These are phyloP conservation scores for Equus przewalskii DNA, from an alignment of 2,113 vertebrate genomes.

Conservation along the genomic window DNA sequence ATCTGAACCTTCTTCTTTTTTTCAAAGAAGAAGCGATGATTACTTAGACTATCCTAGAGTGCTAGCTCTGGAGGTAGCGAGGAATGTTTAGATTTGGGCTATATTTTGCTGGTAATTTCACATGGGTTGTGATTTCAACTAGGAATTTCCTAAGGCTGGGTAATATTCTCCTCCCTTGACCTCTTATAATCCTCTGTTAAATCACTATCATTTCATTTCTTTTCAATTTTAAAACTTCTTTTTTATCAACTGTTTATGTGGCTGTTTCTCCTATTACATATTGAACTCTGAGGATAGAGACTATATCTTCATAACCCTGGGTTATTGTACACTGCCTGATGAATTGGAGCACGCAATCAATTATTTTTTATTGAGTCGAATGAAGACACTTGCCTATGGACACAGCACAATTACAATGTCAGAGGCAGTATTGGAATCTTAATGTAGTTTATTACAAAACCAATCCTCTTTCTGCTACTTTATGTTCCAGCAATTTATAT, in stretches of 20 bases:
- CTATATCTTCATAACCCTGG: slow-evolving; percentile 3
- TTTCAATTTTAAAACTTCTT: not conserved
- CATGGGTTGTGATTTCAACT: not conserved
- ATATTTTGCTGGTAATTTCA: not conserved
- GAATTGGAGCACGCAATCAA: slow-evolving; percentile 52
- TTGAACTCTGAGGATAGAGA: not conserved
- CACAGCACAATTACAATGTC: slow-evolving; percentile 55
- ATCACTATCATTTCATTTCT: not conserved
- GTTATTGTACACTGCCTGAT: not conserved
- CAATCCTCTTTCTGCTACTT: not conserved
- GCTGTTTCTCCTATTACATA: not conserved
- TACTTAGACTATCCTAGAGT: not conserved
- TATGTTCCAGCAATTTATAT: slow-evolving; percentile 14
- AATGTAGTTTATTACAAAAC: slow-evolving; percentile 55
- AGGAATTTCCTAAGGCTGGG: not conserved
- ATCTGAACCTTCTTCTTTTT: not conserved
- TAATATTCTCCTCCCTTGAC: not conserved
- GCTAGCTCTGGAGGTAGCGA: not conserved
- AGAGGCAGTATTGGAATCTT: slow-evolving; percentile 36
- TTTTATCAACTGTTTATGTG: not conserved
- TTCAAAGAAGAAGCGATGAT: not conserved
- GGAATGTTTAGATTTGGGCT: not conserved
- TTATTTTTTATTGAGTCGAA: slow-evolving; percentile 67
- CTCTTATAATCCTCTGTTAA: slow-evolving; percentile 1
- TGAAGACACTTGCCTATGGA: slow-evolving; percentile 63